These are phyloP conservation scores for Incurvaria masculella DNA, from an alignment of 2,888 invertebrate species.

Conservation along the genomic window DNA sequence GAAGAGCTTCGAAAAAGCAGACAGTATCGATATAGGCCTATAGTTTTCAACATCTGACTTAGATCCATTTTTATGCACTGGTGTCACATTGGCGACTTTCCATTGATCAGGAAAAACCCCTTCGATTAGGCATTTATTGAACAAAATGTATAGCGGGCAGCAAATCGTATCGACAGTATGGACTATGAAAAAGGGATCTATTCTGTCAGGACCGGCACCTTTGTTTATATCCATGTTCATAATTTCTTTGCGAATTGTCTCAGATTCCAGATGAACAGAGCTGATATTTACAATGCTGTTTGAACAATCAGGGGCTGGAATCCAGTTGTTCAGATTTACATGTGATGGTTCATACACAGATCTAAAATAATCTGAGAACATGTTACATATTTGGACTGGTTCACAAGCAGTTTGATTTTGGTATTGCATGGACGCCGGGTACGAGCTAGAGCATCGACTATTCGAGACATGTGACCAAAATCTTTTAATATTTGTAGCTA, in stretches of 20 bases:
- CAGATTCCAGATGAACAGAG: neutral
- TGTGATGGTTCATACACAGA: too few relatives aligned
- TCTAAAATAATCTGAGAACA: too few relatives aligned
- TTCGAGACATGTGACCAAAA: too few relatives aligned
- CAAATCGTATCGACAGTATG: neutral
- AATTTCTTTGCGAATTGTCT: neutral
- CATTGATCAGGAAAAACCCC: slow-evolving; percentile 12
- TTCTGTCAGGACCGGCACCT: neutral
- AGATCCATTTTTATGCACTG: slow-evolving; percentile 12
- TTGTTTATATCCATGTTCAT: neutral
- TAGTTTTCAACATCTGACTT: slow-evolving; percentile 13
- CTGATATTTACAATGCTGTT: too few relatives aligned
- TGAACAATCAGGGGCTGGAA: too few relatives aligned
- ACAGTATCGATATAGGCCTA: slow-evolving; percentile 2
- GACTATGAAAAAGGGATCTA: neutral
- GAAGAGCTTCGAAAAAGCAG: slow-evolving; percentile 14
- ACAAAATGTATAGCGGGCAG: neutral
- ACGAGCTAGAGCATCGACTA: too few relatives aligned
- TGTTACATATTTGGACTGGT: too few relatives aligned
- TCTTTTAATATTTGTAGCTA: too few relatives aligned
- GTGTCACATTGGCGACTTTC: slow-evolving; percentile 13
- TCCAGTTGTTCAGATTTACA: too few relatives aligned
- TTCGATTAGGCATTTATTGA: slow-evolving; percentile 6
- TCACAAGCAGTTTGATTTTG: too few relatives aligned
- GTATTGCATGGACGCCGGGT: too few relatives aligned